These are phyloP conservation scores for Hypsopygia costalis DNA, from an alignment of 2,888 invertebrate genomes.

Conservation along the genomic window DNA sequence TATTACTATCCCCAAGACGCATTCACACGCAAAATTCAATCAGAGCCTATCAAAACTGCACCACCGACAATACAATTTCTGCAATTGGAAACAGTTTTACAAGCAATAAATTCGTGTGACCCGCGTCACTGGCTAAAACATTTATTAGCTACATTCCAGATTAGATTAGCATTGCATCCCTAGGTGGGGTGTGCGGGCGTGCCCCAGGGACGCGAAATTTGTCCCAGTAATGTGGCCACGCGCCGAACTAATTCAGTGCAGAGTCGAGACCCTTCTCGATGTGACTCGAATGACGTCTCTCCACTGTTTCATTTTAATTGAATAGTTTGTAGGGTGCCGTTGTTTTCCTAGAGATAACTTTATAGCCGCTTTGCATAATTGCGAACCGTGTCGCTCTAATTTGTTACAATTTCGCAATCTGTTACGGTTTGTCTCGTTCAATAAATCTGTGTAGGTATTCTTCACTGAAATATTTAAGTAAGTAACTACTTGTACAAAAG, in stretches of 20 bases:
- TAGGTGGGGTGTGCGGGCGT: slow-evolving; percentile 22
- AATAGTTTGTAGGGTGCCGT: slow-evolving; percentile 60
- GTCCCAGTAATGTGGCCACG: slow-evolving; percentile 78
- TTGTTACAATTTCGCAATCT: slow-evolving; percentile 73
- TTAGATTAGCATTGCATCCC: slow-evolving; percentile 79
- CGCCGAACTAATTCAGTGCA: slow-evolving; percentile 73
- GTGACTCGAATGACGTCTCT: slow-evolving; percentile 70
- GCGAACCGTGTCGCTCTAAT: slow-evolving; percentile 62
- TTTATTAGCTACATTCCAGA: slow-evolving; percentile 79
- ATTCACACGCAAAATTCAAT: slow-evolving; percentile 73
- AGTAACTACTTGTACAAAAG: too few species aligned
- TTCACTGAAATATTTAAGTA: slow-evolving; percentile 14
- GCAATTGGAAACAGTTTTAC: slow-evolving; percentile 80
- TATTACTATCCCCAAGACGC: too few species aligned
- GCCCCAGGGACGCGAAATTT: slow-evolving; percentile 68
- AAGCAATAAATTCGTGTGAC: slow-evolving; percentile 76
- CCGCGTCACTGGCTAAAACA: slow-evolving; percentile 69
- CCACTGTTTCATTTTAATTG: slow-evolving; percentile 76
- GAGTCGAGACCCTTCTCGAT: slow-evolving; percentile 62
- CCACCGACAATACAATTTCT: slow-evolving; percentile 66
- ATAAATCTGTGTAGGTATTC: slow-evolving; percentile 24
- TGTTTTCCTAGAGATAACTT: slow-evolving; percentile 76
- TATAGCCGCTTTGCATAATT: slow-evolving; percentile 75
- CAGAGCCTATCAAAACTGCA: slow-evolving; percentile 51
- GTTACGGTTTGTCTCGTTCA: slow-evolving; percentile 48